These are phyloP conservation scores for Alviniconcha marisindica DNA, from an alignment of 1,140 invertebrate genomes.

Conservation along the genomic window DNA sequence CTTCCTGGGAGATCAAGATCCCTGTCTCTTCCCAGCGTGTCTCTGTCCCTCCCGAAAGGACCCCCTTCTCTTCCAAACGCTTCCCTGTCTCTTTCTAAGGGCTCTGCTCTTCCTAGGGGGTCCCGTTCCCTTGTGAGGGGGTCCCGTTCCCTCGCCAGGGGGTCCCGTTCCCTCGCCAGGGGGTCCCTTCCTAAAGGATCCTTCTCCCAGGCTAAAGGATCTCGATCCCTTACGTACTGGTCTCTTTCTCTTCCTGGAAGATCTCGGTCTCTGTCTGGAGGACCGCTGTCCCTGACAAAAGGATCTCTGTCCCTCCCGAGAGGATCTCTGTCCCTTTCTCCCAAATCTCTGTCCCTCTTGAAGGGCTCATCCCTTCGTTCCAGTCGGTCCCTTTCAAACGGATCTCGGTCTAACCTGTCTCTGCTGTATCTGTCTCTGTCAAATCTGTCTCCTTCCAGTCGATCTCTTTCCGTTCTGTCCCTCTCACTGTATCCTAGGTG, in stretches of 20 bases:
- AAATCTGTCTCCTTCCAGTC: constrained; percentile 10
- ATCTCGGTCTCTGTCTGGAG: neutral
- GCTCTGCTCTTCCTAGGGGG: neutral
- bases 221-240: neutral
- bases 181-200: neutral
- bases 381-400: constrained; percentile 18
- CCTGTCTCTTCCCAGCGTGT: neutral
- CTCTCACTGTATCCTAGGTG: constrained; percentile 9
- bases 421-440: constrained; percentile 34
- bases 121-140: neutral
- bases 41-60: neutral
- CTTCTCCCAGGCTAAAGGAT: neutral
- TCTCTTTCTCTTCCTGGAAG: neutral
- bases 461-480: constrained; percentile 1
- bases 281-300: neutral
- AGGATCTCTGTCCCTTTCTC: constrained; percentile 7
- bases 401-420: constrained; percentile 27
- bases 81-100: too few species aligned
- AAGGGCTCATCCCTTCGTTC: constrained; percentile 22
- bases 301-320: constrained; percentile 36
- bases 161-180: neutral
- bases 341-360: constrained; percentile 29
- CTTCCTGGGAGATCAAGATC: neutral
- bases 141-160: neutral
- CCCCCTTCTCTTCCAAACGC: neutral